Evolutionary conservation across 2,888 invertebrate genomes (phyloP), one percentile per base, ranked within the genome.

Genomic region (Scaptomyza reducta): DNA sequence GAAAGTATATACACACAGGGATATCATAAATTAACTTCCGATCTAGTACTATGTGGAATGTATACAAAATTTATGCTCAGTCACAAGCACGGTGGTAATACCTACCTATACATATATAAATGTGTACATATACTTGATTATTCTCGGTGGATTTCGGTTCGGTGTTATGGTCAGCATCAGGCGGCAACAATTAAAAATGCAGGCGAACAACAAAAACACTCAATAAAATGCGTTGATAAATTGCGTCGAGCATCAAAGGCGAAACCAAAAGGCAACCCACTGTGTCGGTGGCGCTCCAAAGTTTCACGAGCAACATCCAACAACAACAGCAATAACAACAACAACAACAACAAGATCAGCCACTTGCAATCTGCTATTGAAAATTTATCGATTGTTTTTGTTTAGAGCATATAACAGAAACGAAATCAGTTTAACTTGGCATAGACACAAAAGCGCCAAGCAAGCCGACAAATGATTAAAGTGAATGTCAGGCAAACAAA

Each of bases 381-480:
- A 68, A 81, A 88, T 87, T 85, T 88, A 87, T 85, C 85, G 87
- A 85, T 88, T 82, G 87, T 88, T 88, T 87, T 87, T 87, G 77
- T 85, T 87, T 87, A 81, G 70, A 75, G 70, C 63, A 64, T 59
- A 47, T 53, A 45, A 69, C 70, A 46, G 62, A 70, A 70, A 68
- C 3, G 7, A 2, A 14, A 68, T 74, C 60, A 58, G 53, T 56
- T 81, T 56, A 44, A 47, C 76, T 71, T 83, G 80, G 79, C 81
- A 87, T 79, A 90, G 90, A 90, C 90, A 90, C 88, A 86, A 90
- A 90, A 91, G 90, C 90, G 90, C 91, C 91, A 90, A 81, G 76
- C 74, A 78, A 53, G 11, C 31, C 14, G 35, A 38, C 46, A 55
- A 70, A 53, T 44, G 22, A 57, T 42, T 40, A 31, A 46, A 27